A percentile compares a stretch with the other conserved stretches of the same genome.
phyloP scores from a whole-genome alignment of 2,113 vertebrate genomes.

The Oxyura jamaicensis region DNA sequence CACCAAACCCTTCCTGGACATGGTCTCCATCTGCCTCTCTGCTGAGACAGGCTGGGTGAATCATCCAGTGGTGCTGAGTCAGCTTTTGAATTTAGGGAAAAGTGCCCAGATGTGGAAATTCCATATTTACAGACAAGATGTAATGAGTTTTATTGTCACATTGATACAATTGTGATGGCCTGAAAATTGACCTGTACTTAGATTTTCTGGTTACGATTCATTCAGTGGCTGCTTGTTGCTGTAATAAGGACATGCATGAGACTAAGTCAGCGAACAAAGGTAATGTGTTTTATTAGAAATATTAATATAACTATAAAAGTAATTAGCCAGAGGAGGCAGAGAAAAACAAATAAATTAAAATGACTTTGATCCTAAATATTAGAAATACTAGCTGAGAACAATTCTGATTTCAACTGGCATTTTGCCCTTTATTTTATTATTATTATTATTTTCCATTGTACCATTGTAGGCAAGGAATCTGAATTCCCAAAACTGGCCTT shows the following conservation, averaged over 20 bases:
- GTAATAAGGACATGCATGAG: neutral
- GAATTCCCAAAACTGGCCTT: neutral
- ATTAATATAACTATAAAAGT: neutral
- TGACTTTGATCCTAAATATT: neutral
- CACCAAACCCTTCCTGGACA: accelerated
- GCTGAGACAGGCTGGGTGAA: neutral
- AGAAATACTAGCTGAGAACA: neutral
- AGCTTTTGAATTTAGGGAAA: neutral
- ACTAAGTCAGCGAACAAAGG: neutral
- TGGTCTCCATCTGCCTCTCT: neutral
- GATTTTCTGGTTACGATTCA: neutral
- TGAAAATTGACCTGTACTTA: neutral
- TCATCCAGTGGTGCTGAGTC: neutral
- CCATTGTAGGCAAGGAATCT: neutral
- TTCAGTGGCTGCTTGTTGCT: neutral
- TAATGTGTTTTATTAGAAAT: neutral
- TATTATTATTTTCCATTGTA: accelerated
- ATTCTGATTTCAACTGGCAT: neutral
- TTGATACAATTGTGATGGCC: neutral
- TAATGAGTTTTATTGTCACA: neutral
- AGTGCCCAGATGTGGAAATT: neutral
- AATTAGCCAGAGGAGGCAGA: neutral
- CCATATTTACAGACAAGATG: neutral
- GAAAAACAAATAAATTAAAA: neutral
- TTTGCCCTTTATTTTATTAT: neutral